Conservation (phyloP, 1,140 invertebrate species). For the Brachionus rubens region DNA sequence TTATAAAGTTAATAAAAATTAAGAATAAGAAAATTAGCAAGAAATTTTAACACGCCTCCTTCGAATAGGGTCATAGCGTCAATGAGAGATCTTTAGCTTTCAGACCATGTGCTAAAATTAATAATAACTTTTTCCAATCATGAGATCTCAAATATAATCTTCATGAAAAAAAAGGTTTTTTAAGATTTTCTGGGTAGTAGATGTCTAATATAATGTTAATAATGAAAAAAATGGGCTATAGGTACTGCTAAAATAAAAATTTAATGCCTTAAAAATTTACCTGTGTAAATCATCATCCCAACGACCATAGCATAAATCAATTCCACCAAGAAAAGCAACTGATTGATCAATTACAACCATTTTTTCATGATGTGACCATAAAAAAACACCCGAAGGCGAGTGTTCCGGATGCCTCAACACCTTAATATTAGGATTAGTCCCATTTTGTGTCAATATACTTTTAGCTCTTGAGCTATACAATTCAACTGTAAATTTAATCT, state of each 20-base stretch:
- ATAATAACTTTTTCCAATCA: too few species aligned
- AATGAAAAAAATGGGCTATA: too few species aligned
- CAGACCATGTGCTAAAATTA: too few species aligned
- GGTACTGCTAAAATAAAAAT: not conserved
- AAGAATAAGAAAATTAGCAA: too few species aligned
- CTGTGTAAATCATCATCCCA: conserved; percentile 63
- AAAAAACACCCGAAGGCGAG: conserved; percentile 76
- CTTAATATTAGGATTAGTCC: conserved; percentile 3
- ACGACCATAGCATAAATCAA: conserved; percentile 86
- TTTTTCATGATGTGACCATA: conserved; percentile 98
- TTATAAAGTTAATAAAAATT: too few species aligned
- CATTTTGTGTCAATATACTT: conserved; percentile 57
- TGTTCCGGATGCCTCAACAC: conserved; percentile 86
- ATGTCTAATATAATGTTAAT: too few species aligned
- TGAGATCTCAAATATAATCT: too few species aligned
- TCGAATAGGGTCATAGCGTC: too few species aligned
- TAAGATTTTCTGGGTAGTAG: too few species aligned
- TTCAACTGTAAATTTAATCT: conserved; percentile 86
- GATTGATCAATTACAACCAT: conserved; percentile 89
- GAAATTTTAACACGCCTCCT: too few species aligned
- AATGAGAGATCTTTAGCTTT: too few species aligned
- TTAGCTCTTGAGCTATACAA: conserved; percentile 87
- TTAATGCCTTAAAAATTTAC: not conserved
- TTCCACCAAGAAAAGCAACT: conserved; percentile 88
- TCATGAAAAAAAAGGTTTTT: too few species aligned